phyloP scores from a whole-genome alignment of 2,888 invertebrate genomes.

The Theodoxus fluviatilis region DNA sequence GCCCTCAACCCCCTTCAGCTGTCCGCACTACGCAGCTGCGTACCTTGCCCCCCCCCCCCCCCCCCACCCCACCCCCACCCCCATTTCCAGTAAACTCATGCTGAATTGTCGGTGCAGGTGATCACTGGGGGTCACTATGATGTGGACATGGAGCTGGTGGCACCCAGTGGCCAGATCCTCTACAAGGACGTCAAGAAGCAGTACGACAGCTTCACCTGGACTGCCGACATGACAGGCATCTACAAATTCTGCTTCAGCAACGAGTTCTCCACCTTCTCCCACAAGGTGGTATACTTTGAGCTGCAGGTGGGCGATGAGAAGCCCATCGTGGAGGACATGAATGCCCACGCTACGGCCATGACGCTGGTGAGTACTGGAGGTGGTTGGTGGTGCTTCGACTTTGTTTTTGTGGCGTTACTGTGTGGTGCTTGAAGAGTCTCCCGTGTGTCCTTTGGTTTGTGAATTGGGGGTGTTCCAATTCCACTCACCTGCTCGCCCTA shows the following conservation, averaged over 20 bases:
- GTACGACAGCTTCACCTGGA: conserved; percentile 85
- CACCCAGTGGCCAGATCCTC: conserved; percentile 83
- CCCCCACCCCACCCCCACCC: too few species aligned
- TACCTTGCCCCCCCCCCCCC: too few species aligned
- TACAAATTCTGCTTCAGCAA: conserved; percentile 84
- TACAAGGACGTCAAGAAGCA: conserved; percentile 93
- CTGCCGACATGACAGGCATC: conserved; percentile 54
- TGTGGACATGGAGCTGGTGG: conserved; percentile 90
- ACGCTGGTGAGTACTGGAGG: conserved; percentile 76
- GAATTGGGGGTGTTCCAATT: too few species aligned
- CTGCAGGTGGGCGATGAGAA: conserved; percentile 91
- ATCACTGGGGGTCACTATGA: conserved; percentile 98
- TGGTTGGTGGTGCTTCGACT: too few species aligned
- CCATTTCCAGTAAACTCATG: too few species aligned
- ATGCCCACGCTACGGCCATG: conserved; percentile 76
- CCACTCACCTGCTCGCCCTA: too few species aligned
- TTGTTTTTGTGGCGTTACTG: too few species aligned
- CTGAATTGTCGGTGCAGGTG: too few species aligned
- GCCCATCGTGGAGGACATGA: conserved; percentile 70
- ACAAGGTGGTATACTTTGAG: conserved; percentile 98
- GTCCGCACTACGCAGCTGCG: too few species aligned
- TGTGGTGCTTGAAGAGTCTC: too few species aligned
- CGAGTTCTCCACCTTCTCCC: conserved; percentile 98
- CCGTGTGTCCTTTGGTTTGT: too few species aligned
- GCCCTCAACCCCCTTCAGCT: too few species aligned